Conservation (phyloP, 2,113 vertebrate species). For the Thunnus maccoyii region DNA sequence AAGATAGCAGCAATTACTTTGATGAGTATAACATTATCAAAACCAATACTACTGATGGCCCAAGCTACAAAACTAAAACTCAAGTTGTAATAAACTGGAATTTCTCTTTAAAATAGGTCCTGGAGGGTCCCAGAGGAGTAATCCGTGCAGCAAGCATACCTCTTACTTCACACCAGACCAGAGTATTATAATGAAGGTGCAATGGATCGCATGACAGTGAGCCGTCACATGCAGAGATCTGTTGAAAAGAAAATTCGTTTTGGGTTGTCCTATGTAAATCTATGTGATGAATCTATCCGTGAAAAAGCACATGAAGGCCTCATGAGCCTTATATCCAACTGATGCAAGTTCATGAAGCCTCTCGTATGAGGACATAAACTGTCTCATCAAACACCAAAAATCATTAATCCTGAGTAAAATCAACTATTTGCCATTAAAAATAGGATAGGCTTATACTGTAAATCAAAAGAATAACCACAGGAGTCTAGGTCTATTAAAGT, state of each 20-base stretch:
- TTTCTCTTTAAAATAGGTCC: not conserved
- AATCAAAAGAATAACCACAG: not conserved
- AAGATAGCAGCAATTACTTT: not conserved
- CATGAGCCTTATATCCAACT: not conserved
- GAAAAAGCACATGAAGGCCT: not conserved
- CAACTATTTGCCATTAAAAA: not conserved
- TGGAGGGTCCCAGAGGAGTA: constrained; percentile 45
- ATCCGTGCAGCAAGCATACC: constrained; percentile 74
- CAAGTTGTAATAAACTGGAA: not conserved
- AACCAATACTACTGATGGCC: not conserved
- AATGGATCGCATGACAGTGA: constrained; percentile 49
- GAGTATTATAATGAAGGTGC: constrained; percentile 57
- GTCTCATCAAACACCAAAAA: not conserved
- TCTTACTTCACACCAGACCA: constrained; percentile 58
- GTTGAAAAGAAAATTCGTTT: not conserved
- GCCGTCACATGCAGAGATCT: not conserved
- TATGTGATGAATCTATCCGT: not conserved
- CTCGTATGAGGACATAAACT: not conserved
- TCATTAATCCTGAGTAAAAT: no score
- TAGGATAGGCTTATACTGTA: not conserved
- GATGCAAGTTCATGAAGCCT: not conserved
- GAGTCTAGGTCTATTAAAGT: not conserved
- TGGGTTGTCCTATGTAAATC: not conserved
- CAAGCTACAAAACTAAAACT: no score
- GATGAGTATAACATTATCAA: no score